Conservation (phyloP, 2,888 invertebrate genomes). For the Plusia festucae region DNA sequence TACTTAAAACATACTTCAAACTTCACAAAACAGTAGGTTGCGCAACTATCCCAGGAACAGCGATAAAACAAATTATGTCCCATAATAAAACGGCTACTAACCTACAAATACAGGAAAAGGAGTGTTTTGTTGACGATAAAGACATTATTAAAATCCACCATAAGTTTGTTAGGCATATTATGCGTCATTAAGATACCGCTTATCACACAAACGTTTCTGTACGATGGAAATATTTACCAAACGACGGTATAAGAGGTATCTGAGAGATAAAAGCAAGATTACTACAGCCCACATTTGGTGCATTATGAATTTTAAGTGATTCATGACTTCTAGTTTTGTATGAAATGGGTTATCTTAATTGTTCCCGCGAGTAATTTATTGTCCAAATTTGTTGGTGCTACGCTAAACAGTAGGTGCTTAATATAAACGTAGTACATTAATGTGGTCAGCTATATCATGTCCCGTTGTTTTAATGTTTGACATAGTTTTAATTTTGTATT, state of each 20-base stretch:
- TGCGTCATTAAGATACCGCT: slow-evolving; percentile 79
- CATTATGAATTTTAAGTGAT: slow-evolving; percentile 78
- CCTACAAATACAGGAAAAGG: slow-evolving; percentile 70
- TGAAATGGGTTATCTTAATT: slow-evolving; percentile 80
- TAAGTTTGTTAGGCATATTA: slow-evolving; percentile 73
- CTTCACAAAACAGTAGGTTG: slow-evolving; percentile 33
- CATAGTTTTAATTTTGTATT: slow-evolving; percentile 50
- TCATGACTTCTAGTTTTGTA: slow-evolving; percentile 69
- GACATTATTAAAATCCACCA: slow-evolving; percentile 74
- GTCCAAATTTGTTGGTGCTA: slow-evolving; percentile 57
- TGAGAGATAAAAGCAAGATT: slow-evolving; percentile 77
- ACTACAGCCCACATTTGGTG: slow-evolving; percentile 77
- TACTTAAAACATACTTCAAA: slow-evolving; percentile 38
- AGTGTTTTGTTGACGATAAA: slow-evolving; percentile 76
- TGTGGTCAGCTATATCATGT: slow-evolving; percentile 54
- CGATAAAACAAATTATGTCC: slow-evolving; percentile 71
- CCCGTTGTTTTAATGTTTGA: slow-evolving; percentile 52
- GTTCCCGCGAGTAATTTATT: slow-evolving; percentile 66
- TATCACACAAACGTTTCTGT: slow-evolving; percentile 76
- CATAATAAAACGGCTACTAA: slow-evolving; percentile 71
- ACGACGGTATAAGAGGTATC: slow-evolving; percentile 68
- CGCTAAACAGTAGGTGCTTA: slow-evolving; percentile 57
- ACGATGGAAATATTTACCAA: slow-evolving; percentile 76
- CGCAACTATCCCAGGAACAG: slow-evolving; percentile 52
- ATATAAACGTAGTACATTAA: slow-evolving; percentile 56